phyloP scores from a whole-genome alignment of 2,113 vertebrate species.

The Otocyon megalotis region DNA sequence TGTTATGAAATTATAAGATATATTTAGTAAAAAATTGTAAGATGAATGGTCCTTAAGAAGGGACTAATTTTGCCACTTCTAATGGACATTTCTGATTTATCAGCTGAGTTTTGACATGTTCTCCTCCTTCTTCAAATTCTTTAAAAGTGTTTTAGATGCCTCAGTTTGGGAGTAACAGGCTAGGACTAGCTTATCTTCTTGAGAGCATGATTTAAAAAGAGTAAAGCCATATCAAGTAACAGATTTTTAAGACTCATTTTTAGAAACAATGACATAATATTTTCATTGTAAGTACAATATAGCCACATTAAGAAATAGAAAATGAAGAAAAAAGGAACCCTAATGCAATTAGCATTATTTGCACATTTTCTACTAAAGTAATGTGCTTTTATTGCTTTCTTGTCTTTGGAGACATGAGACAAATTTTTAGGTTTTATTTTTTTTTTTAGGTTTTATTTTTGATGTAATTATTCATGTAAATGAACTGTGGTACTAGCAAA shows the following conservation, averaged over 20 bases:
- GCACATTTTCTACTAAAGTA: neutral
- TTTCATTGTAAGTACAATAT: neutral
- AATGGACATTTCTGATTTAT: neutral
- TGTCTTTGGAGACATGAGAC: neutral
- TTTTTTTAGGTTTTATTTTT: constrained; percentile 40
- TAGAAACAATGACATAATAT: neutral
- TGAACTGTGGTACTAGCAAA: neutral
- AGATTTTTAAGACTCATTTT: neutral
- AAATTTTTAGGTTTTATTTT: constrained; percentile 34
- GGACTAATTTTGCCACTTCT: neutral
- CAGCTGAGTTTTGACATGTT: neutral
- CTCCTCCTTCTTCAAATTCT: neutral
- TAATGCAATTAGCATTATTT: neutral
- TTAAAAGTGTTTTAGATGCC: neutral
- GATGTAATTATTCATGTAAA: neutral
- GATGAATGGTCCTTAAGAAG: neutral
- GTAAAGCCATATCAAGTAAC: neutral
- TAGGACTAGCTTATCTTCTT: neutral
- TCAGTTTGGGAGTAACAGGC: neutral
- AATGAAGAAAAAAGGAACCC: neutral
- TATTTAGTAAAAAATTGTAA: neutral
- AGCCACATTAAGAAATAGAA: neutral
- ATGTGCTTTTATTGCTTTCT: neutral
- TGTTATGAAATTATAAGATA: neutral
- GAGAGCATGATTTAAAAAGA: neutral